Evolutionary conservation across 1,140 invertebrate genomes (phyloP), one percentile per base, ranked within the genome.

Genomic region (Bombus consobrinus): DNA sequence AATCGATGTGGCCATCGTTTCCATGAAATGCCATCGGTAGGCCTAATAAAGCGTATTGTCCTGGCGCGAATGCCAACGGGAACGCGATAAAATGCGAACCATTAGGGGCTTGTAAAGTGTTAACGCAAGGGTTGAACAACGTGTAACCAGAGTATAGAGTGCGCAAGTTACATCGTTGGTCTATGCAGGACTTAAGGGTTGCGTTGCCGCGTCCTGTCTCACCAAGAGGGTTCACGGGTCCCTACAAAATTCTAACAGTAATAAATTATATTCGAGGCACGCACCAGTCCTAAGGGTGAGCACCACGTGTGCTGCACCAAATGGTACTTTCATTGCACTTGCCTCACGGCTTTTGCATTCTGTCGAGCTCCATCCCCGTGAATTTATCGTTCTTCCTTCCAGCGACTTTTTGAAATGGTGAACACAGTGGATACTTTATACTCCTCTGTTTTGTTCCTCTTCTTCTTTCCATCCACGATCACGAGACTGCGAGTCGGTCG

Each of bases 321-420:
- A 94, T 93, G 93, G 90, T 89, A 94, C 93, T 94, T 94, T 94
- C 93, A 94, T 94, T 92, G 93, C 92, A 93, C 93, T 93, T 93
- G 93, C 91, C 87, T 82, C 88, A 82, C 87, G 83, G 91, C 91
- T 87, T 93, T 93, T 94, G 93, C 92, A 93, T 94, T 92, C 88
- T 88, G 75, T 72, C 91, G 71, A 91, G 85, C 85, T 90, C 87
- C 68, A 39, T 25, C 72, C 57, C 83, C 66, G 73, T 73, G 85
- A 91, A 93, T 94, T 93, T 94, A 93, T 93, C 85, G 89, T 90
- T 85, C 80, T 91, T 92, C 91, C 82, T 83, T 59, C 75, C n/a
- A 43, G 15, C 34, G 57, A 85, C 10, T 71, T 84, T 85, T 62
- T 28, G 57, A 32, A 47, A 68, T 73, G 41, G 22, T 2, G 18